Base-by-base conservation (phyloP, 1,140 invertebrate genomes). In the Eupeodes corollae region DNA sequence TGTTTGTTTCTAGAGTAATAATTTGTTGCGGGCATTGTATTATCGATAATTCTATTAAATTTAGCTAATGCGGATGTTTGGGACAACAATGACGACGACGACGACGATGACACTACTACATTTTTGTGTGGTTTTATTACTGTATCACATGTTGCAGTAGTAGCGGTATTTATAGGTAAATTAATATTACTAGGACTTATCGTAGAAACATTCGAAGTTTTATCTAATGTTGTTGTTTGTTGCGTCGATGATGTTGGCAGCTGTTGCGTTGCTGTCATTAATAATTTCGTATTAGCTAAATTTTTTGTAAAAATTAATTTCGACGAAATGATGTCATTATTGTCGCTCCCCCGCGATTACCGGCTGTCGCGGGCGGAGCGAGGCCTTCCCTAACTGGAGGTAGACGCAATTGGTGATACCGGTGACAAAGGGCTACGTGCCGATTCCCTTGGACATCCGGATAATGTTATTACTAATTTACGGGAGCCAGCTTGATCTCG, bases 401-500 rank as follows among this genome's bases (percentile, higher is more conserved):
- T 89, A 54, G 86, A 89, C 33, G 86, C 86, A 63, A 87, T 83
- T 52, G 86, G 86, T 62, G 82, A 84, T 57, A 83, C 82, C 52
- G 83, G 83, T 63, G 85, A 88, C 63, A 88, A 75, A 50, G 86
- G 87, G 58, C 85, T 89, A 62, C 86, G 81, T 47, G 80, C 81
- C 49, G 83, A 83, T 67, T 88, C 86, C 48, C 86, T 77, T 54
- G 88, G 76, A 70, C 87, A 89, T 21, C 91, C 91, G 54, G 91
- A 92, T 63, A 95, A 71, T 48, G 90, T 94, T 57, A 93, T 83
- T 52, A 93, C 83, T 61, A 93, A 71, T 74, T 93, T 94, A 50
- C 91, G 78, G 60, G 88, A 91, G 51, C 91, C 91, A 56, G 89
- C 93, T 64, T 88, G 84, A 73, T 97, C 91, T 58, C 93, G 80